Conservation (phyloP, 2,888 invertebrate species). For the Cryptops parisi region DNA sequence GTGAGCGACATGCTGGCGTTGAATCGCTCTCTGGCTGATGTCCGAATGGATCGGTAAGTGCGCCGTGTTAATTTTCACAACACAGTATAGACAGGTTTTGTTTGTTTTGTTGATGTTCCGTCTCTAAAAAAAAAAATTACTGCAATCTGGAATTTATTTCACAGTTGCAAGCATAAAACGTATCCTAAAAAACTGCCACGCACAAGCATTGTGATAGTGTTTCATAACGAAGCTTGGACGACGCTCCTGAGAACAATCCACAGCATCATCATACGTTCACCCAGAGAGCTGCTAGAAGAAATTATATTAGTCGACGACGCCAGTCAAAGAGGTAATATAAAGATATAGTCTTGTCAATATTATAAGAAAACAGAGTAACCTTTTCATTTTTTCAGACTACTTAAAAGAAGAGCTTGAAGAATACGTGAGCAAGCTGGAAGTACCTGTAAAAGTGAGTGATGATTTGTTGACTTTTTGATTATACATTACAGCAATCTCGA, state of each 20-base stretch:
- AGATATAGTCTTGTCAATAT: not conserved
- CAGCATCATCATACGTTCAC: constrained; percentile 95
- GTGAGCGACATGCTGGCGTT: constrained; percentile 96
- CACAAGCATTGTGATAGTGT: constrained; percentile 87
- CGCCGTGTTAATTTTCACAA: not conserved
- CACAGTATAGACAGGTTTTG: no score
- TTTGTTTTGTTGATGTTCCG: no score
- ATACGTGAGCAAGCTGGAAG: constrained; percentile 70
- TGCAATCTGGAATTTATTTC: not conserved
- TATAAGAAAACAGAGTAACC: not conserved
- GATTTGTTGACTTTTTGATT: not conserved
- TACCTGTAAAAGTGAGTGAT: constrained; percentile 54
- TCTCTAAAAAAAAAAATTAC: not conserved
- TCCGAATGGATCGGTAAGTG: constrained; percentile 75
- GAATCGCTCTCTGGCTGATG: constrained; percentile 88
- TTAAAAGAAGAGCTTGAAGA: constrained; percentile 75
- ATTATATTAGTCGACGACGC: constrained; percentile 96
- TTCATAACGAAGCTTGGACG: constrained; percentile 99
- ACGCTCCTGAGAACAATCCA: constrained; percentile 86
- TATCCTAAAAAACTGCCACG: constrained; percentile 45
- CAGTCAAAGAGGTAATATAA: constrained; percentile 64
- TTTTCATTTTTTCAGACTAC: constrained; percentile 48
- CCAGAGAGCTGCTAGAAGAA: constrained; percentile 70
- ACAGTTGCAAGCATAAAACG: not conserved
- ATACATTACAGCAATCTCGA: not conserved